phyloP scores from a whole-genome alignment of 2,797 vertebrate species.

The Schizopygopsis malacanthus region DNA sequence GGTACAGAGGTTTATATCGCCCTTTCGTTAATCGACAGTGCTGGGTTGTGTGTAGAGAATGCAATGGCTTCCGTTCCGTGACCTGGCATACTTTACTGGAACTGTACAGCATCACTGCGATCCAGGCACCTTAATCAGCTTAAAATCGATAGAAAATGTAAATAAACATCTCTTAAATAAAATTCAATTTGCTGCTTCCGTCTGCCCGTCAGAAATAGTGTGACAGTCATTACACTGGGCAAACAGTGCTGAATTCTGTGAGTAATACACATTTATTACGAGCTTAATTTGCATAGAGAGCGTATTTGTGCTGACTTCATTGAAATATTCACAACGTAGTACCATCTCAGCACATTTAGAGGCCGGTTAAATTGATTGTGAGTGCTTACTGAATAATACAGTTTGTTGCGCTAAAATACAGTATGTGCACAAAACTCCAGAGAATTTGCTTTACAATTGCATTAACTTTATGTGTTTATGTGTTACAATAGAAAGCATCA shows the following conservation, averaged over 20 bases:
- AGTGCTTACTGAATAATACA: not conserved
- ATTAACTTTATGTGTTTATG: too few species aligned
- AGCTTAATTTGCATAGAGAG: constrained; percentile 16
- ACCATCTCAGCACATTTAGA: not conserved
- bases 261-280: not conserved
- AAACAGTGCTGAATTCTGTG: not conserved
- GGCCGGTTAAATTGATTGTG: constrained; percentile 6
- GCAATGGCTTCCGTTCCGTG: not conserved
- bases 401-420: not conserved
- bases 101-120: not conserved
- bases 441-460: not conserved
- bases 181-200: not conserved
- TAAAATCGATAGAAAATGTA: not conserved
- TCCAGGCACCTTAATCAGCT: not conserved
- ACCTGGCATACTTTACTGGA: not conserved
- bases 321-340: not conserved
- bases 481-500: not conserved
- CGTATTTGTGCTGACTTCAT: not conserved
- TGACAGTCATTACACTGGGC: not conserved
- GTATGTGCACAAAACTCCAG: not conserved
- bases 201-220: not conserved
- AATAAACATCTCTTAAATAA: constrained; percentile 14
- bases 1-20: constrained; percentile 62
- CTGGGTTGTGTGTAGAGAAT: constrained; percentile 6
- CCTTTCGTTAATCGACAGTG: constrained; percentile 31